A percentile compares a stretch with the other conserved stretches of the same genome.
These are phyloP conservation scores for Dione vanillae DNA, from an alignment of 2,888 invertebrate species.

Conservation along the genomic window DNA sequence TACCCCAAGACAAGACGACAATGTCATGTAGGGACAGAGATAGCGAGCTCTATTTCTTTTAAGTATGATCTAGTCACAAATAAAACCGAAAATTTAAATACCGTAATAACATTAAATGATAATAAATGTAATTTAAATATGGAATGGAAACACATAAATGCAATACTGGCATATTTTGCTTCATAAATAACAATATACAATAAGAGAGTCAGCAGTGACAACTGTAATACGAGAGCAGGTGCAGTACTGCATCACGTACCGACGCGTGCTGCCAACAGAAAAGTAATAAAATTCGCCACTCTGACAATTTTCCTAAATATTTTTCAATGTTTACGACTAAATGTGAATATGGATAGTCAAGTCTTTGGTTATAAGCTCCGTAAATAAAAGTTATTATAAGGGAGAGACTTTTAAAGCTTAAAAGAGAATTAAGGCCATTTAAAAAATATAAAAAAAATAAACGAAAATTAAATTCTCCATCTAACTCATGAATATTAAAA, in stretches of 20 bases:
- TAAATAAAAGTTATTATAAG: neutral
- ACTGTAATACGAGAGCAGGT: conserved; percentile 60
- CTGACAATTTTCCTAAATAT: conserved; percentile 41
- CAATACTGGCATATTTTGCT: conserved; percentile 24
- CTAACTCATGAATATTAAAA: no score
- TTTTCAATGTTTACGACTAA: conserved; percentile 35
- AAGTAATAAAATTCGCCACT: conserved; percentile 41
- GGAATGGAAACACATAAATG: neutral
- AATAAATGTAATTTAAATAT: no score
- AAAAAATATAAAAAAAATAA: no score
- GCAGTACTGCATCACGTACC: conserved; percentile 61
- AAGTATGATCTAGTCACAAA: no score
- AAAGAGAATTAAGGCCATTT: no score
- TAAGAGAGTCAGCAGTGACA: conserved; percentile 39
- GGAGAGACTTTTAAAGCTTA: no score
- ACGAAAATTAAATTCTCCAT: no score
- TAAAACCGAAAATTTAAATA: no score
- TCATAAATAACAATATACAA: conserved; percentile 45
- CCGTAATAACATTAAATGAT: no score
- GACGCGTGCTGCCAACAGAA: conserved; percentile 45
- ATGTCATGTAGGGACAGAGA: no score
- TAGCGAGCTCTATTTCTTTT: no score
- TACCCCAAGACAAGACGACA: no score
- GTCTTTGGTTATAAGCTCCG: neutral
- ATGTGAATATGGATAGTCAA: conserved; percentile 13